Evolutionary conservation across 2,797 vertebrate genomes (phyloP), one percentile per base, ranked within the genome.

Genomic region (Helostoma temminkii): DNA sequence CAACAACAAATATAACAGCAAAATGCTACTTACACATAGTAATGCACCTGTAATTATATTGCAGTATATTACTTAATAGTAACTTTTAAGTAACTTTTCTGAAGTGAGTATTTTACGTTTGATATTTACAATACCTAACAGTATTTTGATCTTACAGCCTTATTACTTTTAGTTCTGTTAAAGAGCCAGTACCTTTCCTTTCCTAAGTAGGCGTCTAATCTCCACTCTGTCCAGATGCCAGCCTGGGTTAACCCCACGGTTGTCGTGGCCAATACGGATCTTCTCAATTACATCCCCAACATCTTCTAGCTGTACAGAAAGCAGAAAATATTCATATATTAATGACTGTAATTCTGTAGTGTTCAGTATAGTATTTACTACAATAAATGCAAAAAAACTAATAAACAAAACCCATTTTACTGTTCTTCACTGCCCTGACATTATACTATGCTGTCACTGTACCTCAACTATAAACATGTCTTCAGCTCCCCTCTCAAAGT

Each of bases 381-480:
- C 9, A 56, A 2, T n/a, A 55, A 43, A 66, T 10, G 6, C 32
- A 50, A 18, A 59, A 63, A 2, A 18, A 5, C n/a, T n/a, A n/a
- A n/a, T n/a, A n/a, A n/a, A n/a, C n/a, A n/a, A n/a, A n/a, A n/a
- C n/a, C n/a, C n/a, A 24, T 9, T 8, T 60, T 26, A 6, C n/a
- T 48, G n/a, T 55, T 48, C 26, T 49, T 22, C 15, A 26, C 6
- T 30, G 11, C 0, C 2, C 5, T 19, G 39, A 2, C 9, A 25
- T 56, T 10, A 25, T 16, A 11, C 21, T 2, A 15, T 16, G 41
- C 30, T 48, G 24, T 65, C 9, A 6, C 41, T 37, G 4, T 91
- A 98, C 98, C 97, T 99, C 97, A 46, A 99, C 92, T 0, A 99
- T 97, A 86, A 99, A 99, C 93, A 98, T 97, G 75, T 98, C 96